phyloP scores from a whole-genome alignment of 1,140 invertebrate genomes.

The Epicauta chinensis region DNA sequence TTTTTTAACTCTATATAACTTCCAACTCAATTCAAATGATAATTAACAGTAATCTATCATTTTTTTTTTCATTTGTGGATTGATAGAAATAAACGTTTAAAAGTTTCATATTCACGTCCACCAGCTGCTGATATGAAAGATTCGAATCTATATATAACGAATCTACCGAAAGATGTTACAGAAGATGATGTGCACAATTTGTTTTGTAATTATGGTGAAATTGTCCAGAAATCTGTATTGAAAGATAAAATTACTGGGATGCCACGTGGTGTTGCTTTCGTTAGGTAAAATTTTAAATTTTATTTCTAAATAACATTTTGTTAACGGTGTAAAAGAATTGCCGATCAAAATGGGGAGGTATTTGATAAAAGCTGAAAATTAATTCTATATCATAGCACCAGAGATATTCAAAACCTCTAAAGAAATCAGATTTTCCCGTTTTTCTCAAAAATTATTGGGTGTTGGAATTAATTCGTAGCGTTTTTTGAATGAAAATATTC shows the following conservation, averaged over 20 bases:
- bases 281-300: slow-evolving; percentile 60
- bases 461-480: too few species aligned
- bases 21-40: too few species aligned
- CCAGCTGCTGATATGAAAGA: slow-evolving; percentile 90
- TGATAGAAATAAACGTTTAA: slow-evolving; percentile 46
- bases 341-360: too few species aligned
- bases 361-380: too few species aligned
- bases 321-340: background rate
- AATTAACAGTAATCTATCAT: too few species aligned
- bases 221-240: slow-evolving; percentile 85
- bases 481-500: too few species aligned
- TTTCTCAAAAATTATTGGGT: too few species aligned
- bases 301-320: too few species aligned
- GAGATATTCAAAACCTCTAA: too few species aligned
- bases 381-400: too few species aligned
- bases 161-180: slow-evolving; percentile 78
- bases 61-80: background rate
- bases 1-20: background rate
- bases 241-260: slow-evolving; percentile 81
- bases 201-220: slow-evolving; percentile 80
- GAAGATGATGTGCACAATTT: slow-evolving; percentile 76
- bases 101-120: slow-evolving; percentile 87
- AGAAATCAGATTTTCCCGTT: too few species aligned
- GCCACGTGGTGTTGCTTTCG: slow-evolving; percentile 84
- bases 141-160: slow-evolving; percentile 91